phyloP scores from a whole-genome alignment of 2,113 vertebrate genomes.

The Poecile atricapillus region DNA sequence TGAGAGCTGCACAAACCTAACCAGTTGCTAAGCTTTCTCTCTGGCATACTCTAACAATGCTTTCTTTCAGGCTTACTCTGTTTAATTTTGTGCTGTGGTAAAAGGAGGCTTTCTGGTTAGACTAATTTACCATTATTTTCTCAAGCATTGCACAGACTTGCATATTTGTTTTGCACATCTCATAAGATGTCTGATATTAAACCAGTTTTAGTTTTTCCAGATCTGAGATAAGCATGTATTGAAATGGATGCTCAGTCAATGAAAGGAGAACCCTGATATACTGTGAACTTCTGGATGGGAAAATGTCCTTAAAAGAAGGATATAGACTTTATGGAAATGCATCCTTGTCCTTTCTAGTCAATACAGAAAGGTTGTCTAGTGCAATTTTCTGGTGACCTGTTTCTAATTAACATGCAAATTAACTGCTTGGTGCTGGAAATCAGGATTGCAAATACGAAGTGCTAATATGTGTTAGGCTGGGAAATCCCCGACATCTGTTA shows the following conservation, averaged over 20 bases:
- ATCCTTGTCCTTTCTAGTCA: not conserved
- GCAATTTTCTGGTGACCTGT: constrained; percentile 25
- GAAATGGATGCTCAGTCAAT: not conserved
- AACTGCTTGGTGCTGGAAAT: not conserved
- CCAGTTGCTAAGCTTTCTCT: not conserved
- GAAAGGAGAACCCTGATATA: not conserved
- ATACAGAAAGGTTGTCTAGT: not conserved
- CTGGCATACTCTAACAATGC: not conserved
- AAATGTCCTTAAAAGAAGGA: not conserved
- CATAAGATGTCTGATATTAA: not conserved
- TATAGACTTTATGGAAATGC: not conserved
- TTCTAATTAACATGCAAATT: constrained; percentile 53
- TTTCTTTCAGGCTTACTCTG: not conserved
- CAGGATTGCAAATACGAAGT: not conserved
- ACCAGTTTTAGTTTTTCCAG: not conserved
- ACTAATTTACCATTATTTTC: not conserved
- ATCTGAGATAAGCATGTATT: not conserved
- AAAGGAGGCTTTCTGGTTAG: not conserved
- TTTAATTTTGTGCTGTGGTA: not conserved
- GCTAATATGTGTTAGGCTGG: not conserved
- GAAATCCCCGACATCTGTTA: not conserved
- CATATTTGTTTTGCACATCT: not conserved
- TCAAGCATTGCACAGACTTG: not conserved
- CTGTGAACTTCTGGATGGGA: not conserved
- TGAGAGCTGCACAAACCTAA: not conserved